Base-by-base conservation (phyloP, 2,797 vertebrate species). In the Ceryle rudis region DNA sequence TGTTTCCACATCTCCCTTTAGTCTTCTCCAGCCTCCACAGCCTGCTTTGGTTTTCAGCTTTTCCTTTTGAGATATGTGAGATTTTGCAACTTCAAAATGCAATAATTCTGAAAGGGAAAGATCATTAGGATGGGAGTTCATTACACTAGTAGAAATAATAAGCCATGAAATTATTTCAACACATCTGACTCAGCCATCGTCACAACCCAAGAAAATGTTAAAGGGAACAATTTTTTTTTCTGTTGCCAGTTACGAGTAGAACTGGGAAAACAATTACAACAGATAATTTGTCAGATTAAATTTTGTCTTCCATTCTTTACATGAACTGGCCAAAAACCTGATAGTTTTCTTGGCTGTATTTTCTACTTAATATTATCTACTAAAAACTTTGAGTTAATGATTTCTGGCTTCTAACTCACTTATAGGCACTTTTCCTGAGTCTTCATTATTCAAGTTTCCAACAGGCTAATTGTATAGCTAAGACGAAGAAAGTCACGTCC, bases 251-350 rank as follows among this genome's bases (percentile, higher is more conserved):
- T 62, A 60, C 16, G 66, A 71, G 51, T 12, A n/a, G 73, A 90
- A 39, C 13, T 65, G 42, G 54, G 46, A 64, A 61, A 93, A 66
- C n/a, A 66, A 70, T 71, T 86, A 81, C 80, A 92, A 81, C 65
- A 93, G 80, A 35, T 47, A 70, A 58, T 86, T 86, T 90, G 23
- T 83, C 80, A 81, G 37, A 31, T 71, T 44, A 95, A 93, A 82
- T 71, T 35, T 73, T 86, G 77, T 78, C 78, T 74, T 81, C 78
- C 61, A 22, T 74, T 77, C 80, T n/a, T 46, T 1, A 0, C 35
- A 6, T 15, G n/a, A 78, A 55, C 47, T 87, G 82, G 57, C 85
- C 64, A 6, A 22, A 90, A 80, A 10, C 8, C 21, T 60, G 60
- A 72, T 14, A 10, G 37, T 51, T 94, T 91, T 71, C 67, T 88